These are phyloP conservation scores for Aurelia aurita DNA, from an alignment of 30 jellyfish, hydroid and myxozoan genomes.

Conservation along the genomic window DNA sequence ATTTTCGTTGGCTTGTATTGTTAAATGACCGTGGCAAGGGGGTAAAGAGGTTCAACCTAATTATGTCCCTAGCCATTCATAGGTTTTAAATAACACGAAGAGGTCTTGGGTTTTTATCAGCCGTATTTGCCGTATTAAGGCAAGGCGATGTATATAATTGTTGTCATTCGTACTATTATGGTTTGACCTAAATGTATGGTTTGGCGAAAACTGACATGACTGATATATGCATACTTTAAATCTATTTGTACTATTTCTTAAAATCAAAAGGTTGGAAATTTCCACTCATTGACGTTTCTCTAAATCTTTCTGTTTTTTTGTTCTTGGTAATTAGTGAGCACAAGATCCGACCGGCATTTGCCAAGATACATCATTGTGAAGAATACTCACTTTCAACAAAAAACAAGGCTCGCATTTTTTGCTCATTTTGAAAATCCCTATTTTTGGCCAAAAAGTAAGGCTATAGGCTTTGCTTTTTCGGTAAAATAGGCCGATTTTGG, in stretches of 20 bases:
- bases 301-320: neutral
- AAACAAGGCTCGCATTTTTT: too few species aligned
- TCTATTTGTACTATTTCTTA: constrained; percentile 2
- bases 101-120: neutral
- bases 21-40: too few species aligned
- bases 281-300: neutral
- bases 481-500: too few species aligned
- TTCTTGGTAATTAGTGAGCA: too few species aligned
- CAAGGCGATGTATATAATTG: constrained; percentile 15
- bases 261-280: neutral
- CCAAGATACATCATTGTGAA: too few species aligned
- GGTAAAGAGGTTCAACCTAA: too few species aligned
- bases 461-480: too few species aligned
- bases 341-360: too few species aligned
- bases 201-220: neutral
- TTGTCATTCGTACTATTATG: neutral
- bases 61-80: neutral
- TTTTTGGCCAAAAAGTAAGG: too few species aligned
- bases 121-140: neutral
- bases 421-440: too few species aligned
- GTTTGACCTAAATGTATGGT: constrained; percentile 24
- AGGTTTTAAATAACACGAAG: neutral
- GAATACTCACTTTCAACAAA: too few species aligned
- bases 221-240: neutral
- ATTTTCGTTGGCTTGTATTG: too few species aligned